These are phyloP conservation scores for Vollenhovia emeryi DNA, from an alignment of 1,140 invertebrate species.

Conservation along the genomic window DNA sequence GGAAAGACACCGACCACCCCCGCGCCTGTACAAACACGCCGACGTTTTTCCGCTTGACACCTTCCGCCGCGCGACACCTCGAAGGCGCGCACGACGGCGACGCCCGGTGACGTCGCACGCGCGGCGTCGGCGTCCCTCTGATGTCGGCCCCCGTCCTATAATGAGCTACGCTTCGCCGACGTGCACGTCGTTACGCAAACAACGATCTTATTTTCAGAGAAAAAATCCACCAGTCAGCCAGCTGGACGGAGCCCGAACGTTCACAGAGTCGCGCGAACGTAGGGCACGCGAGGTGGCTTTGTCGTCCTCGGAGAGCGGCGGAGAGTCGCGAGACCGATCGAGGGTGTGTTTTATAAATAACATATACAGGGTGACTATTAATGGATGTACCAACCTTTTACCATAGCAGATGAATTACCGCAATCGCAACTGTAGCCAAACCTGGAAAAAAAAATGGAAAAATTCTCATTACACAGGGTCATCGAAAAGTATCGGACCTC, in stretches of 20 bases:
- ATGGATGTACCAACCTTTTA: too few relatives aligned
- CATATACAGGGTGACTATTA: too few relatives aligned
- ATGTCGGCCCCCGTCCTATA: slow-evolving; percentile 32
- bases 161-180: slow-evolving; percentile 36
- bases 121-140: slow-evolving; percentile 55
- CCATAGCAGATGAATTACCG: too few relatives aligned
- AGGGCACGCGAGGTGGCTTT: neutral
- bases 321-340: neutral
- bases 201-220: slow-evolving; percentile 62
- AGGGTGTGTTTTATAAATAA: neutral
- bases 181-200: slow-evolving; percentile 44
- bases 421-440: too few relatives aligned
- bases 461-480: too few relatives aligned
- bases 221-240: neutral
- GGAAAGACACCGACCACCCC: slow-evolving; percentile 20
- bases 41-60: slow-evolving; percentile 47
- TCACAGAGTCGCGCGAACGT: slow-evolving; percentile 6
- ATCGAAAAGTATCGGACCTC: too few relatives aligned
- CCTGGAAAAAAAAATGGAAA: too few relatives aligned
- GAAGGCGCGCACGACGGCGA: slow-evolving; percentile 47
- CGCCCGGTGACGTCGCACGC: slow-evolving; percentile 51
- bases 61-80: slow-evolving; percentile 40
- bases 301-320: too few relatives aligned
- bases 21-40: slow-evolving; percentile 64
- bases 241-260: neutral